Base-by-base conservation (phyloP, 2,113 vertebrate species). In the Myotis yumanensis region DNA sequence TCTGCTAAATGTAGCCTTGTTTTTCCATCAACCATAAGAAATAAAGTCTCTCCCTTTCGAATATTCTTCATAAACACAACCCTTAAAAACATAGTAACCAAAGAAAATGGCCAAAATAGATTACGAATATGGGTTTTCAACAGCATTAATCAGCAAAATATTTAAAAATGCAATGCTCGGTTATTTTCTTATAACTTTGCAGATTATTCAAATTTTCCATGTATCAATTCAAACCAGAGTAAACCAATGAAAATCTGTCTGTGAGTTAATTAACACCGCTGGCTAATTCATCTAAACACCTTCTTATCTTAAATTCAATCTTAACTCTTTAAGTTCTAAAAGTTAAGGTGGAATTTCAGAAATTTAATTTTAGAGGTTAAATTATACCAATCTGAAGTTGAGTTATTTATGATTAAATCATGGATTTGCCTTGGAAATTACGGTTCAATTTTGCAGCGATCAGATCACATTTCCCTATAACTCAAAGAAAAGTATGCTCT, bases 1-100 rank as follows among this genome's bases (percentile, higher is more conserved):
- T 89, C 75, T 95, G 91, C 84, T 82, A 93, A 97, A 96, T 86
- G 88, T 66, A 89, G 95, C 57, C 77, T 87, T 75, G 37, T 94
- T 92, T 95, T 96, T 81, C 92, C 91, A 32, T 52, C 87, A 77
- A 54, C 80, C 75, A 48, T 71, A 72, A 43, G 30, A 85, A 30
- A 93, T 3, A 69, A 18, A 95, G 59, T 93, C 90, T 81, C 87
- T 71, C 43, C 82, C 92, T 93, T 97, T 69, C 73, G 77, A 96
- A 77, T 5, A 2, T 85, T 97, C 92, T 91, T 94, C 52, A 95
- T 59, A 83, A 95, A 95, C 37, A 90, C 7, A 52, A 57, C n/a
- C 80, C 90, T 96, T 35, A 81, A 88, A 66, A 96, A 86, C 82
- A 69, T 35, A 87, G 30, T 54, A 37, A 76, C 28, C 52, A 64